phyloP scores from a whole-genome alignment of 2,888 invertebrate species.

The Heteromurus nitidus region DNA sequence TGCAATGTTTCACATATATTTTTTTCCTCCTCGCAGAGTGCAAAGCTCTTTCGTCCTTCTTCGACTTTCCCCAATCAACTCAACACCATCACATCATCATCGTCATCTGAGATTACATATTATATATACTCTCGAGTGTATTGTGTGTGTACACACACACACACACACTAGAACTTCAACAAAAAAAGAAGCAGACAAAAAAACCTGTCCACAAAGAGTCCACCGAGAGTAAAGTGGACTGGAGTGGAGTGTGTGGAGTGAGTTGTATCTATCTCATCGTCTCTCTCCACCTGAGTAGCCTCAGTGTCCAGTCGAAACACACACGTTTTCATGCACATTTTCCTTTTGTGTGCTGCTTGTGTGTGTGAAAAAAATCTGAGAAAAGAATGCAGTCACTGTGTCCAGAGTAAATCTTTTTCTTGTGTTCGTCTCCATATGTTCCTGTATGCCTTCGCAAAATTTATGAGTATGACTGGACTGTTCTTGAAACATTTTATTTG shows the following conservation, averaged over 20 bases:
- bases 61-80: conserved; percentile 65
- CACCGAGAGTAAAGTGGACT: too few relatives aligned
- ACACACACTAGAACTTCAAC: not conserved
- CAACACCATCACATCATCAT: conserved; percentile 15
- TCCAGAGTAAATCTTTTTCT: too few relatives aligned
- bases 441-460: too few relatives aligned
- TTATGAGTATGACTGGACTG: conserved; percentile 20
- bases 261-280: too few relatives aligned
- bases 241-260: not conserved
- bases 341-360: too few relatives aligned
- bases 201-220: not conserved
- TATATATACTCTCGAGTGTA: conserved; percentile 6
- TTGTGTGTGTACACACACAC: not conserved
- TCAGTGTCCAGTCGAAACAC: too few relatives aligned
- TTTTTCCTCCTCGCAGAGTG: conserved; percentile 40
- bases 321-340: too few relatives aligned
- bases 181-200: not conserved
- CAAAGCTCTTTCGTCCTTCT: conserved; percentile 68
- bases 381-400: too few relatives aligned
- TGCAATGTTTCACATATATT: not conserved
- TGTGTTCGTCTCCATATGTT: too few relatives aligned
- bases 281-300: too few relatives aligned
- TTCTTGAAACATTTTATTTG: conserved; percentile 26
- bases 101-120: too few relatives aligned
- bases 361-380: too few relatives aligned